Percentiles rank a stretch among this genome's conserved stretches.
Evolutionary conservation across 2,113 vertebrate species (phyloP).

Genomic region (Clarias gariepinus): DNA sequence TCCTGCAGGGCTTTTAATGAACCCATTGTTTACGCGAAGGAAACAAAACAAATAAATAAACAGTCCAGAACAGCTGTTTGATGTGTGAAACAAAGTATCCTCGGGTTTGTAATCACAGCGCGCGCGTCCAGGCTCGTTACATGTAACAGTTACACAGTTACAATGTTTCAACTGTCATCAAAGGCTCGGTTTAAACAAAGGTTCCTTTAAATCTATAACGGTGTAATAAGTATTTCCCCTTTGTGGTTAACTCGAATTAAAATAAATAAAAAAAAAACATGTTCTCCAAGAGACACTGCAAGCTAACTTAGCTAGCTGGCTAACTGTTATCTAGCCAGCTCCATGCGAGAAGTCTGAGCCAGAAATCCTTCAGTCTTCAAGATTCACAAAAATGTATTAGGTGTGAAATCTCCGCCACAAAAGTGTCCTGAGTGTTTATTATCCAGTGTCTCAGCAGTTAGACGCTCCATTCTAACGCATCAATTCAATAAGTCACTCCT

Average conservation of each 20-base stretch:
- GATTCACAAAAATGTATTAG: neutral
- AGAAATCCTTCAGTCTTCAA: neutral
- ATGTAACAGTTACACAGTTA: neutral
- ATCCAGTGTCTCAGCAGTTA: neutral
- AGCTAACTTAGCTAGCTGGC: slow-evolving; percentile 10
- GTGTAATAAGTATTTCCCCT: neutral
- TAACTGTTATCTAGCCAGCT: slow-evolving; percentile 21
- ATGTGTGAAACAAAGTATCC: neutral
- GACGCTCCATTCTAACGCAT: neutral
- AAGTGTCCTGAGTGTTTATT: neutral
- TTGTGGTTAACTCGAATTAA: too few relatives aligned
- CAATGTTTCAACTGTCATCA: neutral
- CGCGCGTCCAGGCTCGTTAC: neutral
- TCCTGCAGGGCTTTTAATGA: slow-evolving; percentile 88
- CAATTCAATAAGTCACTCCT: neutral
- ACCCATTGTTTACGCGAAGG: slow-evolving; percentile 66
- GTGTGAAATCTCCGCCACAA: neutral
- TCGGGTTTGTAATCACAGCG: neutral
- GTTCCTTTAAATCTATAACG: neutral
- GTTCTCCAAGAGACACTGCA: neutral
- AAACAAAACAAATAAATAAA: neutral
- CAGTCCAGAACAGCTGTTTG: neutral
- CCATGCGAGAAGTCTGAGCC: neutral
- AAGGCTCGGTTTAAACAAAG: neutral
- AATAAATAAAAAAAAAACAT: neutral